Evolutionary conservation across 1,140 invertebrate genomes (phyloP), one percentile per base, ranked within the genome.

Genomic region (Meloidogyne floridensis): DNA sequence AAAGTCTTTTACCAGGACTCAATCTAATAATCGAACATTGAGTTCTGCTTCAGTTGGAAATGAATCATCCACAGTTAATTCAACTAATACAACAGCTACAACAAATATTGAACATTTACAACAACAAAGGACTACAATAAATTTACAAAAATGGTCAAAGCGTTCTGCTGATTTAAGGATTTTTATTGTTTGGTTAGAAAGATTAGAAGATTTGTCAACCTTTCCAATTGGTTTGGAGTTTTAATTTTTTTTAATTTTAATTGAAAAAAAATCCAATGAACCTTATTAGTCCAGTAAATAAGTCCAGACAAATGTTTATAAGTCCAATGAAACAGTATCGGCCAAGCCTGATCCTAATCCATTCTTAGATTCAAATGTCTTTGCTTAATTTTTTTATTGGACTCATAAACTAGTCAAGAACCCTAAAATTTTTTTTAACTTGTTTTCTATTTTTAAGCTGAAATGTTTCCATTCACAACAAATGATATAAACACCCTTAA

Each of bases 151-250:
- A 20, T 43, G 4, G 47, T 20, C 82, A 9, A 87, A 86, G 53
- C 80, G 85, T 13, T 86, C 71, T 15, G 8, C 56, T 20, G 86
- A 86, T 75, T 80, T 80, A 47, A 42, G 84, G 18, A 80, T 86
- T 69, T 80, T 88, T 56, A 77, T 86, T 18, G 86, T 86, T 8
- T 86, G 85, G 85, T 72, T 86, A 65, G 85, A 86, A 71, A 53
- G 86, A 8, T 20, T 82, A 18, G 85, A 86, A 77, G 85, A 86
- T 79, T 74, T 85, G 80, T 54, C 84, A 18, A 47, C 80, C 43
- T 86, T 86, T 18, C 85, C 85, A 9, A 72, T 77, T 65, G 85
- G 84, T 84, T 65, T 56, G 32, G 7, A 51, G 1, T n/a, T 47
- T n/a, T 56, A 53, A 1, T 32, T 10, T 32, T 71, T 15, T 65